Evolutionary conservation across 2,113 vertebrate genomes (phyloP).

Genomic region (Garra rufa): DNA sequence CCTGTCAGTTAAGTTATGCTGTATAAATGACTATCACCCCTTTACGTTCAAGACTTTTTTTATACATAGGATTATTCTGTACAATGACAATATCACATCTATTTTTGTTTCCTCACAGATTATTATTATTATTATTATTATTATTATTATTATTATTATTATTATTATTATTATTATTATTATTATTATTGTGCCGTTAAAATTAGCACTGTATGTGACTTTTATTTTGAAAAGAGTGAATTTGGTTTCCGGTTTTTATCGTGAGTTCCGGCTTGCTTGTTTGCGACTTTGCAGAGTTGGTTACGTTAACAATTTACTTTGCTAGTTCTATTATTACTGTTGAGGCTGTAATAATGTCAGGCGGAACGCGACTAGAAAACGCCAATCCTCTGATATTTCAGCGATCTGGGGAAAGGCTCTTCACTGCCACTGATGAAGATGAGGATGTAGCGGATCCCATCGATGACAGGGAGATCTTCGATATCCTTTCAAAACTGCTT

Average conservation of each 20-base stretch:
- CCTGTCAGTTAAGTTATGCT: background rate
- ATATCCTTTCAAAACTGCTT: constrained; percentile 75
- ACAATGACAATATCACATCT: no score
- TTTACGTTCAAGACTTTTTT: background rate
- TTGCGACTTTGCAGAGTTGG: background rate
- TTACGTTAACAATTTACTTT: background rate
- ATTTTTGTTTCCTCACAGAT: no score
- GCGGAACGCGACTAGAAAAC: constrained; percentile 76
- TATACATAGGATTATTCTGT: background rate
- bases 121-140: background rate
- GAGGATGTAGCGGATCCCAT: constrained; percentile 80
- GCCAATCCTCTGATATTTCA: constrained; percentile 84
- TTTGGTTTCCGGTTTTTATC: background rate
- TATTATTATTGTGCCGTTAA: background rate
- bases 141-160: background rate
- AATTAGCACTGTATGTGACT: background rate
- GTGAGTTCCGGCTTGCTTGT: background rate
- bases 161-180: background rate
- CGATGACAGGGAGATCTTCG: constrained; percentile 85
- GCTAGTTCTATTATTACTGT: background rate
- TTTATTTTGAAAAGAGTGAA: constrained; percentile 13
- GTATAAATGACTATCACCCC: background rate
- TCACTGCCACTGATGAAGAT: constrained; percentile 82
- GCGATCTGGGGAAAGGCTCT: constrained; percentile 78
- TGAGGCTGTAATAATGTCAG: constrained; percentile 48